These are phyloP conservation scores for Microcaecilia unicolor DNA, from an alignment of 2,797 vertebrate genomes.

Conservation along the genomic window DNA sequence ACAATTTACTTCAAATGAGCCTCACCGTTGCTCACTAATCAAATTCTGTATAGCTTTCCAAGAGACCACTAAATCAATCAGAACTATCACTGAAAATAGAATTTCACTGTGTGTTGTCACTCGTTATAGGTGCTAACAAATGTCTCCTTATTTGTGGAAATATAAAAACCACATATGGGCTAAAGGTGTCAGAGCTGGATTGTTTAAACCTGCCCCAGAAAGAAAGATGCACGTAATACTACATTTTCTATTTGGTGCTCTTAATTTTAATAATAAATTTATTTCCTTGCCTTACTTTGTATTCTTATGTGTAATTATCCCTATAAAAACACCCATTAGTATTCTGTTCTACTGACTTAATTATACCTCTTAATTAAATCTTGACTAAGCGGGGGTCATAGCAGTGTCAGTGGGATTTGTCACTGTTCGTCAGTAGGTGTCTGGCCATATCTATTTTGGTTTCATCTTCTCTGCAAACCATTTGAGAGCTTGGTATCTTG, in stretches of 20 bases:
- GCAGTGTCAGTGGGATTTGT: conserved; percentile 68
- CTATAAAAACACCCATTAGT: conserved; percentile 62
- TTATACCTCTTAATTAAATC: conserved; percentile 80
- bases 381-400: conserved; percentile 66
- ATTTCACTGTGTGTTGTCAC: conserved; percentile 25
- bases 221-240: conserved; percentile 6
- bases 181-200: not conserved
- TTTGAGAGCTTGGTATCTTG: conserved; percentile 39
- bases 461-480: conserved; percentile 67
- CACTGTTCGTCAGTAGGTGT: conserved; percentile 82
- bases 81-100: conserved; percentile 26
- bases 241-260: conserved; percentile 25
- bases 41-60: too few species aligned
- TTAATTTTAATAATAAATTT: conserved; percentile 47
- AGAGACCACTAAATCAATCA: conserved; percentile 30
- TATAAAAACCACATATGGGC: conserved; percentile 15
- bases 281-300: conserved; percentile 32
- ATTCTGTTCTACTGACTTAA: conserved; percentile 69
- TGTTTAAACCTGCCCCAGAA: not conserved
- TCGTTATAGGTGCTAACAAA: conserved; percentile 37
- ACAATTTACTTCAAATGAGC: conserved; percentile 15
- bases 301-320: conserved; percentile 62
- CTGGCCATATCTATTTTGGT: conserved; percentile 76
- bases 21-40: conserved; percentile 22
- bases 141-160: conserved; percentile 14